Evolutionary conservation across 2,797 vertebrate species (phyloP).

Genomic region (Pseudomugil tenellus): DNA sequence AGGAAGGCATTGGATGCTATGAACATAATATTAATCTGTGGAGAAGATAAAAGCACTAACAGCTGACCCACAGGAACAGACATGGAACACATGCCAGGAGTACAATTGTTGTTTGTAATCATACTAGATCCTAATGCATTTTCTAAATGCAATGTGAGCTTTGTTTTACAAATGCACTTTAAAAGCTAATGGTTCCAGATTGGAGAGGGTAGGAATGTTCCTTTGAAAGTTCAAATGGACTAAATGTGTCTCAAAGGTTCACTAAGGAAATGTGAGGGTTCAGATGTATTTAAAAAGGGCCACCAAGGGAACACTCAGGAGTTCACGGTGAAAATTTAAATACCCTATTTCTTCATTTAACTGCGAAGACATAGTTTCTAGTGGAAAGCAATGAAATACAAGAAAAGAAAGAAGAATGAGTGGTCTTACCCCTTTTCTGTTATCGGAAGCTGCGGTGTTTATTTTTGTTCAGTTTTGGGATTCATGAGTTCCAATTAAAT

Average conservation of each 20-base stretch:
- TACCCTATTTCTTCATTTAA: constrained; percentile 10
- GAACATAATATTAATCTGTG: background rate
- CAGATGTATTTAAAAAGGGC: constrained; percentile 15
- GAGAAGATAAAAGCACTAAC: background rate
- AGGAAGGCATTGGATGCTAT: background rate
- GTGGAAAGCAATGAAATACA: background rate
- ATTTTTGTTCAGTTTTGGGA: background rate
- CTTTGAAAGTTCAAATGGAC: constrained; percentile 26
- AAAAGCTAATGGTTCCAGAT: constrained; percentile 17
- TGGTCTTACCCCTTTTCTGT: background rate
- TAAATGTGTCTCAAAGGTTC: constrained; percentile 10
- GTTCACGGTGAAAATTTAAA: constrained; percentile 9
- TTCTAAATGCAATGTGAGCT: constrained; percentile 13
- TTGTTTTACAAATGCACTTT: constrained; percentile 9
- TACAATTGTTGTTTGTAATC: background rate
- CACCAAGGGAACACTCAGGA: background rate
- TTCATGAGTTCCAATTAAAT: no score
- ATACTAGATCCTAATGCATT: constrained; percentile 10
- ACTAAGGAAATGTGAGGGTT: constrained; percentile 5
- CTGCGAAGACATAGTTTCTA: background rate
- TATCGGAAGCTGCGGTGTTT: background rate
- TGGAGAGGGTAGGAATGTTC: background rate
- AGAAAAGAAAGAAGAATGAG: background rate
- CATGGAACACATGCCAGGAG: background rate
- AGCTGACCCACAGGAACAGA: background rate